phyloP scores from a whole-genome alignment of 2,888 invertebrate species.

The Scrobipalpa costella region DNA sequence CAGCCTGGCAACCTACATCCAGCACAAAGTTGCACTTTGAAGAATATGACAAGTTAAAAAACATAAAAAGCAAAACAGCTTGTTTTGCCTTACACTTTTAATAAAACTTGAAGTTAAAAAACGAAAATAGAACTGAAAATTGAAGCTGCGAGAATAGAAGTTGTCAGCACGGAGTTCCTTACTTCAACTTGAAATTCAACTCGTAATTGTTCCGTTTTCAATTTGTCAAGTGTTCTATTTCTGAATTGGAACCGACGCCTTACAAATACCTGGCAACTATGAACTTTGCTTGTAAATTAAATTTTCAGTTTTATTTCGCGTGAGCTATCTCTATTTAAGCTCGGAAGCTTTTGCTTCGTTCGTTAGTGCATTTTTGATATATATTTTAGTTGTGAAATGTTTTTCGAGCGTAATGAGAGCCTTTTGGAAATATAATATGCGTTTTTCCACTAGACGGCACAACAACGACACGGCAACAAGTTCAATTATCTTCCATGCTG shows the following conservation, averaged over 20 bases:
- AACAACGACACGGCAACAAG: too few species aligned
- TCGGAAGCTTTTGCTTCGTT: neutral
- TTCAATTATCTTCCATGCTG: too few species aligned
- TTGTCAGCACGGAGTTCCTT: neutral
- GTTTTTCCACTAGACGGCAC: neutral
- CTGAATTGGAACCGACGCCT: neutral
- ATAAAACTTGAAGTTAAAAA: too few species aligned
- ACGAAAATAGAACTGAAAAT: neutral
- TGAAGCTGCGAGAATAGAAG: too few species aligned
- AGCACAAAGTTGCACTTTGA: too few species aligned
- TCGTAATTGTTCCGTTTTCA: conserved; percentile 1
- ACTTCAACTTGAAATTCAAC: conserved; percentile 5
- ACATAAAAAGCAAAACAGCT: neutral
- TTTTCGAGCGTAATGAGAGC: neutral
- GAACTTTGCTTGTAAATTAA: neutral
- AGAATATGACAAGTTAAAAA: too few species aligned
- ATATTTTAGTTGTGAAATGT: neutral
- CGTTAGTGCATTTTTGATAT: neutral
- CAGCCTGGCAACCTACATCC: too few species aligned
- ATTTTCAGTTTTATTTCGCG: conserved; percentile 16
- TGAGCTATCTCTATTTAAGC: neutral
- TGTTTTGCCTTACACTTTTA: too few species aligned
- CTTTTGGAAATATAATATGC: neutral
- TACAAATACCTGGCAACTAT: conserved; percentile 3
- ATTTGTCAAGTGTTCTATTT: conserved; percentile 10